These are phyloP conservation scores for Criorhina ranunculi DNA, from an alignment of 2,888 invertebrate species.

Conservation along the genomic window DNA sequence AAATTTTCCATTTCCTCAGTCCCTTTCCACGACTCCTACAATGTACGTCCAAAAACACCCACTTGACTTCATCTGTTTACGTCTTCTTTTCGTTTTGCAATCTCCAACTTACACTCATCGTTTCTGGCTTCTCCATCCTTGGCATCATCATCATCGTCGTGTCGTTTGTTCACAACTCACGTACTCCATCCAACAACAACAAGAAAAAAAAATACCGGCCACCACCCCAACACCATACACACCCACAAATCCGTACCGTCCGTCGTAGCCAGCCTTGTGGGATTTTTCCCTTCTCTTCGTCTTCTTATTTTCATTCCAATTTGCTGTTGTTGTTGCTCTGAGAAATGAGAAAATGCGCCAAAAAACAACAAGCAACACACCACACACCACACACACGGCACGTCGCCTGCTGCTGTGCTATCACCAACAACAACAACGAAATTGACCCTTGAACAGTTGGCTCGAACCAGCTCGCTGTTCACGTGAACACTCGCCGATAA, in stretches of 20 bases:
- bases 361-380: conserved; percentile 55
- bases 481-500: conserved; percentile 88
- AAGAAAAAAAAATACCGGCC: conserved; percentile 54
- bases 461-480: conserved; percentile 85
- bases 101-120: conserved; percentile 14
- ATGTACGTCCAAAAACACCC: conserved; percentile 46
- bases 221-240: conserved; percentile 73
- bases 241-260: conserved; percentile 74
- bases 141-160: neutral
- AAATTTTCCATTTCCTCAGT: conserved; percentile 62
- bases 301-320: conserved; percentile 52
- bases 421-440: conserved; percentile 50
- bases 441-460: conserved; percentile 78
- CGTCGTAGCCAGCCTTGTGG: conserved; percentile 68
- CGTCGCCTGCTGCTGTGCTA: conserved; percentile 65
- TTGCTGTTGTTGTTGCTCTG: conserved; percentile 7
- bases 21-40: conserved; percentile 27
- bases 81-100: conserved; percentile 44
- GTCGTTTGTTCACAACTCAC: conserved; percentile 57
- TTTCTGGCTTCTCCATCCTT: neutral
- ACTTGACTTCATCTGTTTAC: conserved; percentile 37
- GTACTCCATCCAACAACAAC: conserved; percentile 28
- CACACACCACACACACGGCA: conserved; percentile 39
- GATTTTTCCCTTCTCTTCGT: conserved; percentile 58
- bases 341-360: conserved; percentile 73